These are phyloP conservation scores for Trochalopteron elliotii DNA, from an alignment of 2,113 vertebrate species.

Conservation along the genomic window DNA sequence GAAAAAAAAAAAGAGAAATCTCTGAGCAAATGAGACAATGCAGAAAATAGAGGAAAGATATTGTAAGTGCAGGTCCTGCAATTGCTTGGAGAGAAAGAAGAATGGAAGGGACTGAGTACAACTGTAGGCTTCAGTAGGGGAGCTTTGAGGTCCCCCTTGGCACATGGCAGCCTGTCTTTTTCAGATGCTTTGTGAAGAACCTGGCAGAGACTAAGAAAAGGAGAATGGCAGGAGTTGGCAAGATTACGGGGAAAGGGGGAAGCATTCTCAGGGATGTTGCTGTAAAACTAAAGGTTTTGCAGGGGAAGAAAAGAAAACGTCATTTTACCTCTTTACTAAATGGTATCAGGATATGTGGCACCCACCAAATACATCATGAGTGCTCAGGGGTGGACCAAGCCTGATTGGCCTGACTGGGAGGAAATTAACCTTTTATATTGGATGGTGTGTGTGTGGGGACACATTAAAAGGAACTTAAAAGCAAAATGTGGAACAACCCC, in stretches of 20 bases:
- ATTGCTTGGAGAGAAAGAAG: not conserved
- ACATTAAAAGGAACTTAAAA: not conserved
- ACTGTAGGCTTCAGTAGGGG: not conserved
- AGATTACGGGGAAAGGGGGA: not conserved
- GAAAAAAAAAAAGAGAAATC: not conserved
- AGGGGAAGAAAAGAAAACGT: not conserved
- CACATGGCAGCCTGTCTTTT: not conserved
- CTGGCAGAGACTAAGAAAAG: not conserved
- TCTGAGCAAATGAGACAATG: not conserved
- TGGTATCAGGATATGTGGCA: not conserved
- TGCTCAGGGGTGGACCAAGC: not conserved
- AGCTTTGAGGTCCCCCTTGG: not conserved
- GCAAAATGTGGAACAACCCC: not conserved
- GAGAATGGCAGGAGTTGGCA: not conserved
- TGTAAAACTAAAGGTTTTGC: not conserved
- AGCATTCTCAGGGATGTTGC: not conserved
- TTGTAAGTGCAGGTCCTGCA: not conserved
- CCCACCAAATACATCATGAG: not conserved
- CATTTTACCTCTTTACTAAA: not conserved
- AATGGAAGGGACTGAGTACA: not conserved
- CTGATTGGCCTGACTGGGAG: not conserved
- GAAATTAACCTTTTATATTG: not conserved
- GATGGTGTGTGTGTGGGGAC: rapidly evolving
- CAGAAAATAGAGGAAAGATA: not conserved
- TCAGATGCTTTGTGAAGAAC: not conserved